Evolutionary conservation across 1,140 invertebrate species (phyloP), one percentile per base, ranked within the genome.

Genomic region (Drosophila sp.): DNA sequence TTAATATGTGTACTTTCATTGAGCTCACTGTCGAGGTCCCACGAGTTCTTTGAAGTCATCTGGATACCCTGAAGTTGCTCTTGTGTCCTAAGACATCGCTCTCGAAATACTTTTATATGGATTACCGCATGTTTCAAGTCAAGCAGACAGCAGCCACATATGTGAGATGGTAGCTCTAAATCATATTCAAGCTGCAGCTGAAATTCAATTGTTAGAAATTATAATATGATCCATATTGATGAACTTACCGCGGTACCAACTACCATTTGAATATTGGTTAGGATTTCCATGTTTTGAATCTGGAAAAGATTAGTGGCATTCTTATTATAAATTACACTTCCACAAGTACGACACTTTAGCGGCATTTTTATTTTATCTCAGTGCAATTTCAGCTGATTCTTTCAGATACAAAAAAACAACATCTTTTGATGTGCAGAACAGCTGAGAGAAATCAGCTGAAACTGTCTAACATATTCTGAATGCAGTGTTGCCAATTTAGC

Each of bases 281-380:
- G 40, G 9, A 79, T 16, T 38, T 56, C 40, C 4, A 50, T 46
- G 48, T 79, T 82, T 7, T 76, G 56, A 0, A n/a, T 21, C 2
- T 58, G 14, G 13, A 86, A 86, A 1, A 86, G 72, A 71, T 86
- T 82, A 9, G 69, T 82, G 3, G 82, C 66, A n/a, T 78, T 81
- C 4, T 38, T 53, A 5, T 87, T 78, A 9, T 86, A 86, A 25
- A 87, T 86, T n/a, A 78, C 41, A 14, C 43, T 67, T 13, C 16
- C 78, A 18, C 81, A 86, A n/a, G 71, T 81, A 21, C 81, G 78
- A 40, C 81, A 86, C 45, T 69, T 53, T 0, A 69, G 41, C 8
- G 82, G 34, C 81, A 86, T 86, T 69, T 29, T 41, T 46, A 9
- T 8, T 8, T 4, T 4, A 36, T 11, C 3, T 36, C 14, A 48